phyloP scores from a whole-genome alignment of 2,797 vertebrate genomes.

The Kryptolebias ocellatus region DNA sequence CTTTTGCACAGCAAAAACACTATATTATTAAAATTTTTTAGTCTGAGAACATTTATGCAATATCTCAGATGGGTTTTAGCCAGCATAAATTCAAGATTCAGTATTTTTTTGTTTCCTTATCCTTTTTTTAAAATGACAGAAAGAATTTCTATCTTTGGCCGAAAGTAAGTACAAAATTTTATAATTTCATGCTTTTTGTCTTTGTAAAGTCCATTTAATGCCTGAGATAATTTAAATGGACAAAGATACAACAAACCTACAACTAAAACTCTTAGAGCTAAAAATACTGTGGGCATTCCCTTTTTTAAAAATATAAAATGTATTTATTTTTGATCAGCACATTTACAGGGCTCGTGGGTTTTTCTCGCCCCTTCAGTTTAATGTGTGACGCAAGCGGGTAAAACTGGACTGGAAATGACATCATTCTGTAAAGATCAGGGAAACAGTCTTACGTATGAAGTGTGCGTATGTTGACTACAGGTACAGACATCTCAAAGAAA shows the following conservation, averaged over 20 bases:
- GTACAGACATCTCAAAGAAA: conserved; percentile 27
- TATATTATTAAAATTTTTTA: too few species aligned
- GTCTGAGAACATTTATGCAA: too few species aligned
- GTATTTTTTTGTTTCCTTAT: too few species aligned
- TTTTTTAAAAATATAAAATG: background rate
- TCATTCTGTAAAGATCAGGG: conserved; percentile 45
- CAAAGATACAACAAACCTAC: background rate
- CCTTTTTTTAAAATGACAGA: too few species aligned
- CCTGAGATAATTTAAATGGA: too few species aligned
- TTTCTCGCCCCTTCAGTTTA: conserved; percentile 10
- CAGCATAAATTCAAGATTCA: too few species aligned
- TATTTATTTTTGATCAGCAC: background rate
- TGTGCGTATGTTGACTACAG: conserved; percentile 24
- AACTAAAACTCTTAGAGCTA: background rate
- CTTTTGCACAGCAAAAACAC: too few species aligned
- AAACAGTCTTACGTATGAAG: conserved; percentile 36
- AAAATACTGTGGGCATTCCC: background rate
- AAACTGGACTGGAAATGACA: conserved; percentile 45
- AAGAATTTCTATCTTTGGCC: too few species aligned
- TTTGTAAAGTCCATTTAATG: too few species aligned
- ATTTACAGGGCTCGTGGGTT: conserved; percentile 2
- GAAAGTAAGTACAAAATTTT: too few species aligned
- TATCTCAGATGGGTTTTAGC: too few species aligned
- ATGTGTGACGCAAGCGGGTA: conserved; percentile 52
- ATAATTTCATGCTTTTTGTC: too few species aligned